Percentiles rank a stretch among this genome's conserved stretches.
These are phyloP conservation scores for Amphiprion clarkii DNA, from an alignment of 2,797 vertebrate species.

Conservation along the genomic window DNA sequence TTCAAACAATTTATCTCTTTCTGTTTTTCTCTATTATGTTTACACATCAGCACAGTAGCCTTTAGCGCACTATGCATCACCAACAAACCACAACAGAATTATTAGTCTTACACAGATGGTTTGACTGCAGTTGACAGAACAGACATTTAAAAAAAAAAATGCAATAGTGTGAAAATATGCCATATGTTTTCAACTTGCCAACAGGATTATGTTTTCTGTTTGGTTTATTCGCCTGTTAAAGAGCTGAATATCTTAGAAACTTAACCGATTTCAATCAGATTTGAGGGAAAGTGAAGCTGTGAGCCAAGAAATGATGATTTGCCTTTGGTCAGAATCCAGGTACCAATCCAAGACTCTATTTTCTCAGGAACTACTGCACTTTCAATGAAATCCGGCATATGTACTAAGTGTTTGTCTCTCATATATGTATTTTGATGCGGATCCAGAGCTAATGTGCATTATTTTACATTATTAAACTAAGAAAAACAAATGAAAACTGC, in stretches of 20 bases:
- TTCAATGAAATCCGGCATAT: slow-evolving; percentile 10
- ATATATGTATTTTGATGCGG: slow-evolving; percentile 23
- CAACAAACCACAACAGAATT: slow-evolving; percentile 29
- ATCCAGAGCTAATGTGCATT: slow-evolving; percentile 21
- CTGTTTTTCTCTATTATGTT: slow-evolving; percentile 14
- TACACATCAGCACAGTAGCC: slow-evolving; percentile 27
- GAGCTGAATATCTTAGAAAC: neutral
- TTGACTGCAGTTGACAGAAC: slow-evolving; percentile 28
- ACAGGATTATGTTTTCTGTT: slow-evolving; percentile 21
- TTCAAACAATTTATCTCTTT: slow-evolving; percentile 39
- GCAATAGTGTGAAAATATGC: slow-evolving; percentile 22
- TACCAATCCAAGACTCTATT: neutral
- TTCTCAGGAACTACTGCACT: slow-evolving; percentile 23
- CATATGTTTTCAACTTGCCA: slow-evolving; percentile 12
- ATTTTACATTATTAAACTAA: slow-evolving; percentile 23
- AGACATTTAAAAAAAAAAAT: slow-evolving; percentile 32
- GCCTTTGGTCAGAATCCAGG: slow-evolving; percentile 18
- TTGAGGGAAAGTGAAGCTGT: neutral
- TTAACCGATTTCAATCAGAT: slow-evolving; percentile 9
- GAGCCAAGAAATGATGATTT: slow-evolving; percentile 32
- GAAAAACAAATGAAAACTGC: neutral
- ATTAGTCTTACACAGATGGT: slow-evolving; percentile 31
- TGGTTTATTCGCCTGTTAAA: slow-evolving; percentile 19
- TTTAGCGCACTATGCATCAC: slow-evolving; percentile 25
- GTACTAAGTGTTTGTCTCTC: slow-evolving; percentile 1